Percentiles rank a stretch among this genome's conserved stretches.
Conservation (phyloP, 1,140 invertebrate species). For the Ceratitis capitata region DNA sequence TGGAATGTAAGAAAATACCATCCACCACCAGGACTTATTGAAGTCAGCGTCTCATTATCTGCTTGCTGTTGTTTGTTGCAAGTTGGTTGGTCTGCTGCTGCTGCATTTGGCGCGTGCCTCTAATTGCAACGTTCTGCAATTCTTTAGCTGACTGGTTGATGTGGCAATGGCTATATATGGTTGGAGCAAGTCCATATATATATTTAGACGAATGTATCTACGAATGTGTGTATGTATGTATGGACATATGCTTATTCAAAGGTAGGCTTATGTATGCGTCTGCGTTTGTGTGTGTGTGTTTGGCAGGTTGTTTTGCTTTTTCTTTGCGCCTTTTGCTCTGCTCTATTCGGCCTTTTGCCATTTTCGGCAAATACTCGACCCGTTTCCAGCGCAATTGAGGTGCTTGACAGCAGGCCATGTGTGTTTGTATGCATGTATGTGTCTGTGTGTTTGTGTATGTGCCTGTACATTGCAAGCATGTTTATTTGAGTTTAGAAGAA, state of each 20-base stretch:
- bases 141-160: slow-evolving; percentile 9
- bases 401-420: background rate
- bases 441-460: background rate
- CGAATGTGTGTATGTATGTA: background rate
- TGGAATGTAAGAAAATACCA: background rate
- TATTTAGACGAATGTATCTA: background rate
- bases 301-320: background rate
- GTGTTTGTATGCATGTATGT: background rate
- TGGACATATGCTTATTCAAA: no score
- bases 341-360: slow-evolving; percentile 1
- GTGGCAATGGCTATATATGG: background rate
- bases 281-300: background rate
- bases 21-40: no score
- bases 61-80: no score
- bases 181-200: background rate
- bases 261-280: no score
- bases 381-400: slow-evolving; percentile 4
- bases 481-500: background rate
- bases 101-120: slow-evolving; percentile 39
- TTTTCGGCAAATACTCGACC: slow-evolving; percentile 5
- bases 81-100: background rate
- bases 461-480: background rate
- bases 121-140: slow-evolving; percentile 35
- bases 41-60: no score
- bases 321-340: no score